These are phyloP conservation scores for Phylloscopus trochilus DNA, from an alignment of 2,113 vertebrate genomes.

Conservation along the genomic window DNA sequence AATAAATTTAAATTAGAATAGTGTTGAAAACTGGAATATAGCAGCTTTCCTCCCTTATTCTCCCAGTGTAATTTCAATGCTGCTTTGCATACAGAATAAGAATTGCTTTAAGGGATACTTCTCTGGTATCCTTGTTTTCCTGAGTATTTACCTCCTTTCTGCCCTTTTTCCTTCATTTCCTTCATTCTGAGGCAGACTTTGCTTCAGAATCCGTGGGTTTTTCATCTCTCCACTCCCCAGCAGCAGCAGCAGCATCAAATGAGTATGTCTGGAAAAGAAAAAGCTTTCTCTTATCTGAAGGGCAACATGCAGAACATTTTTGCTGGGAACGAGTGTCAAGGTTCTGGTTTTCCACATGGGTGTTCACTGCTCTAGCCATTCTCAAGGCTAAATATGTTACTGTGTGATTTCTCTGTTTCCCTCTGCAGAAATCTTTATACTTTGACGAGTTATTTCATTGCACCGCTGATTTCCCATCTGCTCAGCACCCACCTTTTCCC, in stretches of 20 bases:
- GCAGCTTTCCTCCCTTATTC: neutral
- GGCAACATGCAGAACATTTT: neutral
- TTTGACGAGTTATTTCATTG: neutral
- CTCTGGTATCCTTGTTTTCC: neutral
- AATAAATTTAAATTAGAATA: slow-evolving; percentile 39
- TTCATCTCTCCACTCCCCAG: neutral
- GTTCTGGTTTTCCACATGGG: neutral
- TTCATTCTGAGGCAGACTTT: neutral
- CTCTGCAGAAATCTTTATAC: neutral
- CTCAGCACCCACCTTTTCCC: neutral
- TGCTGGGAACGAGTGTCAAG: neutral
- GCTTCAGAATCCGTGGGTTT: neutral
- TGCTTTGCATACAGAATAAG: slow-evolving; percentile 8
- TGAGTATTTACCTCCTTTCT: neutral
- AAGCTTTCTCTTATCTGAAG: neutral
- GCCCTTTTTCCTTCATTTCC: neutral
- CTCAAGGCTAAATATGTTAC: neutral
- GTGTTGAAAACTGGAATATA: neutral
- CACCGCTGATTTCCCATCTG: neutral
- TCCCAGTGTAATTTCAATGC: neutral
- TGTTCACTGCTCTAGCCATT: neutral
- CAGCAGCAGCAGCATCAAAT: neutral
- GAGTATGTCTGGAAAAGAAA: neutral
- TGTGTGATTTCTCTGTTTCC: neutral
- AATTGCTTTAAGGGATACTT: neutral